Conservation (phyloP, 2,113 vertebrate species). For the Perca fluviatilis region DNA sequence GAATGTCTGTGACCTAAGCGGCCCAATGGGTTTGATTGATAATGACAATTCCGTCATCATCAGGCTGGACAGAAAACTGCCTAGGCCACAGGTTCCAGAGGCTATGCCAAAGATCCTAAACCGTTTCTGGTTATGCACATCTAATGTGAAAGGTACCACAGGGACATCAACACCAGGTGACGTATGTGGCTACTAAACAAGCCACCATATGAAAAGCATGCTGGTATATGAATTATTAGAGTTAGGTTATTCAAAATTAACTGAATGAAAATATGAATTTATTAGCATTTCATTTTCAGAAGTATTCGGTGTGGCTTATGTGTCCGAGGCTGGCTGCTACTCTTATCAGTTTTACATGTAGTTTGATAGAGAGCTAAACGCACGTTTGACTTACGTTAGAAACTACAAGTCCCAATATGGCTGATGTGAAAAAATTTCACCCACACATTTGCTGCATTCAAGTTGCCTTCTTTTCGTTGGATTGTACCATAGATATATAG, state of each 20-base stretch:
- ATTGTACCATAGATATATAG: no score
- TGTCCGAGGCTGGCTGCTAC: no score
- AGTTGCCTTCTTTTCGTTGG: fast-evolving
- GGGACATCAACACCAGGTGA: constrained; percentile 16
- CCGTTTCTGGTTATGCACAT: no score
- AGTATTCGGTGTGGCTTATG: fast-evolving
- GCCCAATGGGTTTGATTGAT: no score
- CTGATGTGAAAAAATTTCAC: constrained; percentile 27
- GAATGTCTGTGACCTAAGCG: no score
- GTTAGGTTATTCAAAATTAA: background rate
- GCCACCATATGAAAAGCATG: constrained; percentile 49
- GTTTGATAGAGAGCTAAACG: background rate
- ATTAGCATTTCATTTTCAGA: background rate
- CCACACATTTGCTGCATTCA: constrained; percentile 47
- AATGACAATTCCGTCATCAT: no score
- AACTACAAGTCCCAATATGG: constrained; percentile 79
- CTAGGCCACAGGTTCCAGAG: no score
- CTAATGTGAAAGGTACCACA: no score
- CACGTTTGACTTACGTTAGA: background rate
- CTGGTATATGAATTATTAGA: constrained; percentile 59
- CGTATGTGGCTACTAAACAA: constrained; percentile 37
- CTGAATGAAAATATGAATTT: background rate
- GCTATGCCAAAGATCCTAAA: no score
- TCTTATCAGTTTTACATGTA: background rate
- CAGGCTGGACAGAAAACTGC: no score